Evolutionary conservation across 1,140 invertebrate species (phyloP).

Genomic region (Pogonomyrmex barbatus): DNA sequence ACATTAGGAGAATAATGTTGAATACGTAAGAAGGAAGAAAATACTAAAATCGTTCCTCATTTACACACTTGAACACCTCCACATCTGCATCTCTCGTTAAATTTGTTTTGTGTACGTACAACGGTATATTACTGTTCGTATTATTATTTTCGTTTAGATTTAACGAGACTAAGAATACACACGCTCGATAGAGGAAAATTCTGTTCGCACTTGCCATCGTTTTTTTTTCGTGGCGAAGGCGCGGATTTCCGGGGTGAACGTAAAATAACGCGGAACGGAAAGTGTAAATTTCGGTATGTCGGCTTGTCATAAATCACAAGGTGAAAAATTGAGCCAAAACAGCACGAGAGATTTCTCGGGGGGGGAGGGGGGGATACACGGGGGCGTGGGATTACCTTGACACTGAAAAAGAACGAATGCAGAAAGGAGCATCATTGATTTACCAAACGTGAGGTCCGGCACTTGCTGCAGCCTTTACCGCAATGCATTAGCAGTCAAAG

Average conservation of each 20-base stretch:
- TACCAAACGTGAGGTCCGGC: constrained; percentile 59
- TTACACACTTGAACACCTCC: neutral
- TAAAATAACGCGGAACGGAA: constrained; percentile 7
- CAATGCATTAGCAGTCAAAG: constrained; percentile 66
- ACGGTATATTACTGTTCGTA: neutral
- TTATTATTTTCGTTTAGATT: neutral
- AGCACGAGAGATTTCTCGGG: neutral
- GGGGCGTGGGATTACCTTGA: constrained; percentile 68
- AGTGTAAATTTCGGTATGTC: constrained; percentile 15
- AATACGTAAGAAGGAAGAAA: neutral
- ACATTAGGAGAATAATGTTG: neutral
- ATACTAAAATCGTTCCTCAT: neutral
- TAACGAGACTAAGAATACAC: neutral
- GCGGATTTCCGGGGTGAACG: neutral
- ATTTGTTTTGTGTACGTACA: neutral
- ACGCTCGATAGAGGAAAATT: neutral
- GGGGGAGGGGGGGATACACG: too few species aligned
- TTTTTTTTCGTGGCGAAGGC: neutral
- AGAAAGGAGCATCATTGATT: constrained; percentile 72
- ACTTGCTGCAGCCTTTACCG: constrained; percentile 72
- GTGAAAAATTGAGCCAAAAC: constrained; percentile 58
- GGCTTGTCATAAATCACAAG: constrained; percentile 43
- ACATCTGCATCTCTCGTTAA: neutral
- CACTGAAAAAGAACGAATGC: constrained; percentile 66
- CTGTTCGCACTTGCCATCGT: neutral